Conservation (phyloP, 2,888 invertebrate species). For the Prosapia bicincta region DNA sequence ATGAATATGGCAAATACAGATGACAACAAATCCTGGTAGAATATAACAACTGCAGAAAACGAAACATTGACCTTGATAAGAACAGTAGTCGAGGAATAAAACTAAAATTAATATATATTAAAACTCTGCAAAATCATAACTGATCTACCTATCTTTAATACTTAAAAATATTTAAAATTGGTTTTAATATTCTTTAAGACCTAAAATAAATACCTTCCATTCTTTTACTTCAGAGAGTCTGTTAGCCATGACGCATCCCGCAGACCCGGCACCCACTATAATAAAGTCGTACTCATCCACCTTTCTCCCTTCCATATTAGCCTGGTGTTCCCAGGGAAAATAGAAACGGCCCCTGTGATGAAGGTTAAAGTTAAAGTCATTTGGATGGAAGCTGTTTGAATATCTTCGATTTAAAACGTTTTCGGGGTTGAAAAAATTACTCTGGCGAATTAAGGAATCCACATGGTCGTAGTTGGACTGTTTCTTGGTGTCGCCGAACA, state of each 20-base stretch:
- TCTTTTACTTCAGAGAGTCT: conserved; percentile 46
- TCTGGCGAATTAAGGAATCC: neutral
- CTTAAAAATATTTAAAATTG: too few species aligned
- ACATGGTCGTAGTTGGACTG: neutral
- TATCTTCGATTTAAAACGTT: neutral
- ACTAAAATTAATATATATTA: too few species aligned
- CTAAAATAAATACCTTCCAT: conserved; percentile 44
- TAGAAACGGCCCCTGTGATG: neutral
- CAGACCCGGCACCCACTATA: conserved; percentile 51
- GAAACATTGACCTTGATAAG: too few species aligned
- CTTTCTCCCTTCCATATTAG: neutral
- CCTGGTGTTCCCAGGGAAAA: neutral
- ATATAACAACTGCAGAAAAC: too few species aligned
- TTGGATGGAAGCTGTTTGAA: neutral
- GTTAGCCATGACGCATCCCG: conserved; percentile 51
- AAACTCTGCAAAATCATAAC: too few species aligned
- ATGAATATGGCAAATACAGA: too few species aligned
- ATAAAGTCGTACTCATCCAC: conserved; percentile 47
- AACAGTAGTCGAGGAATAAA: too few species aligned
- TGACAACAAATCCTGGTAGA: too few species aligned
- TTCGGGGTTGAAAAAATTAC: neutral
- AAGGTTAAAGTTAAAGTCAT: neutral
- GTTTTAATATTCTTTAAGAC: too few species aligned
- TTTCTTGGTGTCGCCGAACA: conserved; percentile 35
- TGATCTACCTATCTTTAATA: too few species aligned